Conservation (phyloP, 1,140 invertebrate genomes). For the Dufourea novaeangliae region DNA sequence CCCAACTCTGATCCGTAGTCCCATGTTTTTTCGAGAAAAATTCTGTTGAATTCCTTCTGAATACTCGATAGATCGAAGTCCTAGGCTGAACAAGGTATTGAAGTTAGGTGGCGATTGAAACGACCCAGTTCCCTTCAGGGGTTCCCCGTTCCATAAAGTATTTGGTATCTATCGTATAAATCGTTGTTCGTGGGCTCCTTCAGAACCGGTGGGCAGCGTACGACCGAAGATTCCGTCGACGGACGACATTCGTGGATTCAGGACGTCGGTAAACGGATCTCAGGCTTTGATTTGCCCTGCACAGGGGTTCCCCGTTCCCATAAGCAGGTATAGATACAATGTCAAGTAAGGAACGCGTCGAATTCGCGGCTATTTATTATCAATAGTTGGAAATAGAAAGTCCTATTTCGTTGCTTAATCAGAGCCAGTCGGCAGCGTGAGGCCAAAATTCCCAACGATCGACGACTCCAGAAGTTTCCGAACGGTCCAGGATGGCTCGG, state of each 20-base stretch:
- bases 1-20: too few relatives aligned
- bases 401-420: slow-evolving; percentile 56
- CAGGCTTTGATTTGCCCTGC: slow-evolving; percentile 84
- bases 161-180: background rate
- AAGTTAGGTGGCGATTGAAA: background rate
- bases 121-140: slow-evolving; percentile 27
- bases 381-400: slow-evolving; percentile 66
- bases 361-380: slow-evolving; percentile 39
- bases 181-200: slow-evolving; percentile 22
- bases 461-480: slow-evolving; percentile 65
- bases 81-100: background rate
- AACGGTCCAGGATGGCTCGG: slow-evolving; percentile 83
- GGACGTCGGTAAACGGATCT: slow-evolving; percentile 71
- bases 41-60: too few relatives aligned
- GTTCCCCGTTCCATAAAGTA: slow-evolving; percentile 45
- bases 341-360: background rate
- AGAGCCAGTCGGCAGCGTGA: slow-evolving; percentile 65
- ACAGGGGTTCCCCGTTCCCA: slow-evolving; percentile 86
- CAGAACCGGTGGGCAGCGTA: slow-evolving; percentile 80
- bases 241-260: slow-evolving; percentile 78
- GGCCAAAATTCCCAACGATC: slow-evolving; percentile 65
- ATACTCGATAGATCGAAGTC: too few relatives aligned
- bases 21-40: too few relatives aligned
- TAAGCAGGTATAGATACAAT: slow-evolving; percentile 81
- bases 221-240: slow-evolving; percentile 80